Conservation (phyloP, 2,113 vertebrate species). For the Castor canadensis region DNA sequence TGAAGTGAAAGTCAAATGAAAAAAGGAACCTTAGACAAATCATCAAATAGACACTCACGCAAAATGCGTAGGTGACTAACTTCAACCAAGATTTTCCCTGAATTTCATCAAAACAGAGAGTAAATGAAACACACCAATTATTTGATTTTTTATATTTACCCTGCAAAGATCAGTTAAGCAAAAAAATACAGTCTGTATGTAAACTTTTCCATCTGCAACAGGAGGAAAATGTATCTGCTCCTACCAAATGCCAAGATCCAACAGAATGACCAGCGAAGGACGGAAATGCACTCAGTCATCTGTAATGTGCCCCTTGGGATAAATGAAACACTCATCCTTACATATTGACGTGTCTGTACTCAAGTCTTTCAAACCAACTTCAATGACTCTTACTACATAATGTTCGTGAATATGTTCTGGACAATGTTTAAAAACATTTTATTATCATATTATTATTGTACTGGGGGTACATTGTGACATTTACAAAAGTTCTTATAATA, state of each 20-base stretch:
- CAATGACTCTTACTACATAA: neutral
- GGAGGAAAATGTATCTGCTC: neutral
- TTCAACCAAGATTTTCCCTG: neutral
- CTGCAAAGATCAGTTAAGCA: neutral
- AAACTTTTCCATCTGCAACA: slow-evolving; percentile 28
- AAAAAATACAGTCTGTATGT: neutral
- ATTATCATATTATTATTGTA: too few relatives aligned
- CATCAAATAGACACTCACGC: neutral
- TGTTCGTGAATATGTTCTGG: neutral
- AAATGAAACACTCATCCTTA: neutral
- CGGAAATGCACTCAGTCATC: neutral
- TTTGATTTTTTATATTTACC: neutral
- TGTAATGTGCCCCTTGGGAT: neutral
- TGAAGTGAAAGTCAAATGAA: neutral
- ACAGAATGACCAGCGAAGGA: neutral
- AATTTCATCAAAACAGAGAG: neutral
- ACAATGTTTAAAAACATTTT: too few relatives aligned
- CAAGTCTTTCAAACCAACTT: neutral
- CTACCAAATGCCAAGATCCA: neutral
- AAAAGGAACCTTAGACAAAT: neutral
- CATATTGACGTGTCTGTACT: neutral
- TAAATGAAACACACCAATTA: neutral
- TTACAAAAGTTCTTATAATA: too few relatives aligned
- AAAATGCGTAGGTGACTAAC: neutral
- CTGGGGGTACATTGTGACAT: too few relatives aligned